Evolutionary conservation across 2,888 invertebrate genomes (phyloP), one percentile per base, ranked within the genome.

Genomic region (Pelosia muscerda): DNA sequence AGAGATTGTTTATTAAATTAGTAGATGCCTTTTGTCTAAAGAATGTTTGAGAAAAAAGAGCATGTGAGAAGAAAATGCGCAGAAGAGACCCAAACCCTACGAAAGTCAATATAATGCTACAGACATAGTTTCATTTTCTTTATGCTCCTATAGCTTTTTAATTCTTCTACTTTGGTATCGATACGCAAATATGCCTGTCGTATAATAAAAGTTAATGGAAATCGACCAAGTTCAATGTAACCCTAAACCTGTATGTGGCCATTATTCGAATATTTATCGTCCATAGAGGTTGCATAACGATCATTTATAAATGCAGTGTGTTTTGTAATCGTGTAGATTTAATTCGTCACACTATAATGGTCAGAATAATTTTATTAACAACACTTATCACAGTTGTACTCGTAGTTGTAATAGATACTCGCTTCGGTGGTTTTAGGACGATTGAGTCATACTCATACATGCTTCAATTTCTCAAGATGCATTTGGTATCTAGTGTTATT

Each of bases 301-400:
- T 78, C 69, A 66, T 71, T 63, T 67, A 73, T 65, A 49, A 70
- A 75, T 79, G 49, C 71, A 69, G 70, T 72, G 71, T 73, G 67
- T 75, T 73, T 78, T 75, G 68, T 77, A 73, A 77, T 77, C 72
- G 66, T 69, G 69, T 72, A 55, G 64, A 63, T 67, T 71, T 75
- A 77, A 78, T 80, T 74, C 60, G 76, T 81, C 74, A 76, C 74
- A 79, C 77, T 71, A 72, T 72, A 77, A 55, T 81, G 73, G 67
- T 56, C 66, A 66, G 59, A 74, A 69, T 64, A 66, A 62, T 67
- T 63, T 73, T 25, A 55, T 55, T 55, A 55, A 77, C 71, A 73
- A 66, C 68, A 74, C 71, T 69, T 77, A 56, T 71, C 68, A 54
- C 69, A 72, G 74, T 66, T 72, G 68, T 73, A 69, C 68, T 73